Conservation (phyloP, 2,113 vertebrate species). For the Chionodraco myersi region DNA sequence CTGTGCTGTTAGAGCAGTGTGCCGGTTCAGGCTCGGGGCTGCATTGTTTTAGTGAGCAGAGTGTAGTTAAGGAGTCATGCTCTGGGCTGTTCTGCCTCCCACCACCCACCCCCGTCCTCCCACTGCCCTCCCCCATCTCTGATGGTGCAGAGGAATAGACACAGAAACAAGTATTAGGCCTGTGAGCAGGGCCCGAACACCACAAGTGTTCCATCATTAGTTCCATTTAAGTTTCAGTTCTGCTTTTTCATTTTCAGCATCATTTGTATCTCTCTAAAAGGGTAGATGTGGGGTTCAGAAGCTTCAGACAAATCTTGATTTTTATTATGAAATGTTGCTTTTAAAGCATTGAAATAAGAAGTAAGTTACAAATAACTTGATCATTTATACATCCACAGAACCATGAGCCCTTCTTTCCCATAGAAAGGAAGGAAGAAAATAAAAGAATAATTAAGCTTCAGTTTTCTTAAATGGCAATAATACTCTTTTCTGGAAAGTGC, state of each 20-base stretch:
- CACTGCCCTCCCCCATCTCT: neutral
- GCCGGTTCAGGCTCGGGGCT: slow-evolving; percentile 10
- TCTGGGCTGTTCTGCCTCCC: slow-evolving; percentile 5
- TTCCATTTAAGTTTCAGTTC: neutral
- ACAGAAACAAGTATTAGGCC: neutral
- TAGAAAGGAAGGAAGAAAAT: neutral
- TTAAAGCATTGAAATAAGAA: too few relatives aligned
- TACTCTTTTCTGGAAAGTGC: neutral
- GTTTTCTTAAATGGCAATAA: too few relatives aligned
- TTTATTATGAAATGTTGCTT: too few relatives aligned
- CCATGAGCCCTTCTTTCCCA: neutral
- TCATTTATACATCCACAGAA: too few relatives aligned
- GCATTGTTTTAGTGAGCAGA: slow-evolving; percentile 30
- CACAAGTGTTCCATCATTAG: neutral
- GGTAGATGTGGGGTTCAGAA: neutral
- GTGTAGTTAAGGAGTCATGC: slow-evolving; percentile 15
- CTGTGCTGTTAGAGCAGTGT: slow-evolving; percentile 22
- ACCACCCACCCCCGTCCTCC: neutral
- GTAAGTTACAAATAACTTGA: too few relatives aligned
- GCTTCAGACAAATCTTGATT: neutral
- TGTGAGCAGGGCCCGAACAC: neutral
- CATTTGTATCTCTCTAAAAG: neutral
- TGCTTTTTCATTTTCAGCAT: too few relatives aligned
- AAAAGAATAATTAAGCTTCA: neutral
- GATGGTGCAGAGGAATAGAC: slow-evolving; percentile 11